These are phyloP conservation scores for Cladopsammia gracilis DNA, from an alignment of 64 coral and sea anemone species.

Conservation along the genomic window DNA sequence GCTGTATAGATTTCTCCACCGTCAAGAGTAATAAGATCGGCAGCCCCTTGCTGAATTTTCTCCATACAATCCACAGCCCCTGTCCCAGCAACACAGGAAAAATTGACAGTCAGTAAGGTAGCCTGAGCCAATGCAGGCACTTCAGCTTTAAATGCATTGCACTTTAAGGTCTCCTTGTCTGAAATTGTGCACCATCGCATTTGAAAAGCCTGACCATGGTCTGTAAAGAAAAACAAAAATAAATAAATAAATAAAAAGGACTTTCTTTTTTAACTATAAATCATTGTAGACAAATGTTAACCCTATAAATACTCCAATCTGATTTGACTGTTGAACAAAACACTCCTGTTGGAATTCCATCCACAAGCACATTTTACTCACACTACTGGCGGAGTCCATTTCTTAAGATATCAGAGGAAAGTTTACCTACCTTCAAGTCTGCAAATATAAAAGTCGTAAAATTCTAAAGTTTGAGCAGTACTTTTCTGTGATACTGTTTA, in stretches of 20 bases:
- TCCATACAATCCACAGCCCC: slow-evolving; percentile 46
- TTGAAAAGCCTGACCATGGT: neutral
- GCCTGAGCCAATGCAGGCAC: neutral
- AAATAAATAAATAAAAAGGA: neutral
- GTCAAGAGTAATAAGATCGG: slow-evolving; percentile 68
- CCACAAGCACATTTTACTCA: too few species aligned
- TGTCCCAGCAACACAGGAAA: slow-evolving; percentile 18
- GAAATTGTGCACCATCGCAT: slow-evolving; percentile 45
- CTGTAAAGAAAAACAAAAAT: neutral
- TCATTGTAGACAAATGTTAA: too few species aligned
- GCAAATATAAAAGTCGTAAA: too few species aligned
- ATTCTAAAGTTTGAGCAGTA: too few species aligned
- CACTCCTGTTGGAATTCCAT: too few species aligned
- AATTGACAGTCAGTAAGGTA: neutral
- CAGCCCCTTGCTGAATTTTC: slow-evolving; percentile 45
- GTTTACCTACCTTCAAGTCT: too few species aligned
- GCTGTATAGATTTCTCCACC: slow-evolving; percentile 51
- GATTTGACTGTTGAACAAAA: too few species aligned
- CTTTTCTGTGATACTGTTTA: too few species aligned
- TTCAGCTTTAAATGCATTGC: neutral
- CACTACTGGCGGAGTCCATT: too few species aligned
- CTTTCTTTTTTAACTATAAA: neutral
- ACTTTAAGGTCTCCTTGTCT: neutral
- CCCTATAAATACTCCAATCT: too few species aligned
- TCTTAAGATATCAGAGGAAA: too few species aligned